Evolutionary conservation across 2,888 invertebrate species (phyloP).

Genomic region (Drosophila neutralis): DNA sequence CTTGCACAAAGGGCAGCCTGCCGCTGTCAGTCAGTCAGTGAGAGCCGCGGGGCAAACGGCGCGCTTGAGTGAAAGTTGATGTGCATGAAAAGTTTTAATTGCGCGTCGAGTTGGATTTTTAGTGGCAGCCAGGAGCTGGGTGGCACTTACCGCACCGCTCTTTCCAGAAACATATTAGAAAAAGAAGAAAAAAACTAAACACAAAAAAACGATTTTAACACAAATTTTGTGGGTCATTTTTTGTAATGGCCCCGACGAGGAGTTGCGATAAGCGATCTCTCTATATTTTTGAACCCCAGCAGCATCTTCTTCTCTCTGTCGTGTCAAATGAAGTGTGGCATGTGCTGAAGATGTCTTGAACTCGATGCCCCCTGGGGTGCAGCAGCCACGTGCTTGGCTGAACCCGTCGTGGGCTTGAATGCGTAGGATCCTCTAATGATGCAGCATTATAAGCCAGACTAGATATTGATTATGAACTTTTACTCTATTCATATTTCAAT

Average conservation of each 20-base stretch:
- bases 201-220: constrained; percentile 43
- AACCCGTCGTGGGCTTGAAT: constrained; percentile 39
- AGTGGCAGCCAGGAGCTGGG: constrained; percentile 55
- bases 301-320: constrained; percentile 36
- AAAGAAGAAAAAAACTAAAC: neutral
- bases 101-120: constrained; percentile 69
- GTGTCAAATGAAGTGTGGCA: constrained; percentile 71
- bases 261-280: constrained; percentile 64
- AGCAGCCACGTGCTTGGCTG: constrained; percentile 41
- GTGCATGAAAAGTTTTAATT: constrained; percentile 79
- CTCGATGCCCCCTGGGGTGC: constrained; percentile 19
- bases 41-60: constrained; percentile 46
- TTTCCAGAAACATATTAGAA: constrained; percentile 38
- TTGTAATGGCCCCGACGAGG: constrained; percentile 57
- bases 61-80: constrained; percentile 78
- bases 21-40: constrained; percentile 64
- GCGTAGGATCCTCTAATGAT: constrained; percentile 50
- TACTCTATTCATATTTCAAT: neutral
- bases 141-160: constrained; percentile 45
- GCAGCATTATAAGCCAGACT: constrained; percentile 34
- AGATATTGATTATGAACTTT: constrained; percentile 11
- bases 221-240: constrained; percentile 69
- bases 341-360: constrained; percentile 56
- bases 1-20: constrained; percentile 52
- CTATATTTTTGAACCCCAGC: constrained; percentile 2